A percentile compares a stretch with the other conserved stretches of the same genome.
phyloP scores from a whole-genome alignment of 1,140 invertebrate genomes.

The Bombus superbus region DNA sequence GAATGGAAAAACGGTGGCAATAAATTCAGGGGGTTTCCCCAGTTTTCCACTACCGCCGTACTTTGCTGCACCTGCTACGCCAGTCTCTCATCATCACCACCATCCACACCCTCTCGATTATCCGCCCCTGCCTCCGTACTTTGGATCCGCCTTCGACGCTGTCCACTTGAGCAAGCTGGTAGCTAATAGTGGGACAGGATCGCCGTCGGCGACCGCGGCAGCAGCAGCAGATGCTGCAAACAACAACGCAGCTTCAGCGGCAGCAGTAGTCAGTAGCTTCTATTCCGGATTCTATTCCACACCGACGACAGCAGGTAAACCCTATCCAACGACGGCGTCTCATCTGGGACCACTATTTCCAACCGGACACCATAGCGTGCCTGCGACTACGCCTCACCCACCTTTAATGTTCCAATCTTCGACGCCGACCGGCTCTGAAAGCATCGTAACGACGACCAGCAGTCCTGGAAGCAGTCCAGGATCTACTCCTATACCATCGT shows the following conservation, averaged over 20 bases:
- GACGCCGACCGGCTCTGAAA: background rate
- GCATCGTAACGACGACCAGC: conserved; percentile 34
- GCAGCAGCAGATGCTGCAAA: conserved; percentile 68
- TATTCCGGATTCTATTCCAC: conserved; percentile 83
- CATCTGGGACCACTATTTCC: conserved; percentile 77
- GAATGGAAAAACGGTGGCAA: conserved; percentile 92
- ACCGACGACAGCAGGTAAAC: conserved; percentile 37
- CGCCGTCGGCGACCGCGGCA: conserved; percentile 82
- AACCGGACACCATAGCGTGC: conserved; percentile 76
- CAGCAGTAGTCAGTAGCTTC: conserved; percentile 85
- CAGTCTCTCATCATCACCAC: conserved; percentile 83
- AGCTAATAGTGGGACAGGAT: conserved; percentile 64
- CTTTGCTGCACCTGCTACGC: conserved; percentile 79
- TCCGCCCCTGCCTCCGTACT: conserved; percentile 83
- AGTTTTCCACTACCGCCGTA: conserved; percentile 85
- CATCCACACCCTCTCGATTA: conserved; percentile 78
- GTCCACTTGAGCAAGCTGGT: conserved; percentile 85
- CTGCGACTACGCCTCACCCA: conserved; percentile 26
- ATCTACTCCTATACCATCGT: conserved; percentile 72
- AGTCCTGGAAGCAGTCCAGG: conserved; percentile 62
- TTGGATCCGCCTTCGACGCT: conserved; percentile 86
- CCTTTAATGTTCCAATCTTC: conserved; percentile 32
- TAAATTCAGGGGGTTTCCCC: conserved; percentile 85
- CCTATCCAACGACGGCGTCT: conserved; percentile 69
- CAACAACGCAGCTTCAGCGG: conserved; percentile 64